A percentile compares a stretch with the other conserved stretches of the same genome.
Conservation (phyloP, 2,797 vertebrate species). For the Myripristis jacobus region DNA sequence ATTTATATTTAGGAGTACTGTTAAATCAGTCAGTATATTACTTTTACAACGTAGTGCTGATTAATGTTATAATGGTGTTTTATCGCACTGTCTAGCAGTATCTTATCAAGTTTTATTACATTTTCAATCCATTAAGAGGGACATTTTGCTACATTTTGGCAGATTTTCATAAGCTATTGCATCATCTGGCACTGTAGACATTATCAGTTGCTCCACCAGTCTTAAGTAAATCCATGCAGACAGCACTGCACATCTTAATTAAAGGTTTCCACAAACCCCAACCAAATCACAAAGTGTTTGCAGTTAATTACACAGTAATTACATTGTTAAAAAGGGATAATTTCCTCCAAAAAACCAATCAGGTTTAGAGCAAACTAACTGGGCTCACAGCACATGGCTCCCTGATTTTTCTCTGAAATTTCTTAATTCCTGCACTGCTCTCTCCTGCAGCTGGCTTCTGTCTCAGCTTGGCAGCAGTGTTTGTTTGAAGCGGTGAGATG, state of each 20-base stretch:
- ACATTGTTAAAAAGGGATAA: constrained; percentile 49
- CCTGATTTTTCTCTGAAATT: constrained; percentile 30
- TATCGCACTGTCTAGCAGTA: not conserved
- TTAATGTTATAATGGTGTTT: not conserved
- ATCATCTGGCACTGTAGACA: not conserved
- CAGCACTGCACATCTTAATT: not conserved
- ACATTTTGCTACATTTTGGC: not conserved
- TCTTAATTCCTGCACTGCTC: constrained; percentile 31
- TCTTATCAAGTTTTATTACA: not conserved
- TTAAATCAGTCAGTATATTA: too few species aligned
- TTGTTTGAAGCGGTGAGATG: constrained; percentile 28
- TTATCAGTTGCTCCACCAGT: too few species aligned
- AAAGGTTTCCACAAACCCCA: constrained; percentile 2
- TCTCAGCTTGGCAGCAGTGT: constrained; percentile 55
- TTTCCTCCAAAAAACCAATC: not conserved
- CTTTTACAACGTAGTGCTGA: not conserved
- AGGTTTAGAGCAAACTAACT: constrained; percentile 23
- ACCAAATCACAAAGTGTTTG: constrained; percentile 56
- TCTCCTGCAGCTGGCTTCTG: constrained; percentile 68
- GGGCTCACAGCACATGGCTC: constrained; percentile 27
- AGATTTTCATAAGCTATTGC: not conserved
- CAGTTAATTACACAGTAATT: constrained; percentile 69
- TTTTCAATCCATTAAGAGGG: not conserved
- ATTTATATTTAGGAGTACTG: too few species aligned
- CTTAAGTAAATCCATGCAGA: not conserved